Evolutionary conservation across 2,888 invertebrate species (phyloP).

Genomic region (Hybos culiciformis): DNA sequence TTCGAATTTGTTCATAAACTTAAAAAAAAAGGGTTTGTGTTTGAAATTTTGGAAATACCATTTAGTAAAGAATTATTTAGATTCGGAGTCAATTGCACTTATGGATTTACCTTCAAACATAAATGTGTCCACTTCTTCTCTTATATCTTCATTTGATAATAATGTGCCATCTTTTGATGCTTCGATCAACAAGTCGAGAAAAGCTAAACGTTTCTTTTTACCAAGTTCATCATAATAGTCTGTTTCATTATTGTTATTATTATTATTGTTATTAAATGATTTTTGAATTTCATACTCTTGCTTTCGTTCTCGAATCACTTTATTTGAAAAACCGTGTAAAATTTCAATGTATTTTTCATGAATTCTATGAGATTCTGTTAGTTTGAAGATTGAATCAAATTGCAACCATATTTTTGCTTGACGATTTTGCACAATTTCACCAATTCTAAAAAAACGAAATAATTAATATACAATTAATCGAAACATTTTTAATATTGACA

Average conservation of each 20-base stretch:
- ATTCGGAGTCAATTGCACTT: conserved; percentile 17
- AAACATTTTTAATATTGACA: neutral
- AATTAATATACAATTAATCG: neutral
- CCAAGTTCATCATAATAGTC: conserved; percentile 30
- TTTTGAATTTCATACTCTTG: conserved; percentile 28
- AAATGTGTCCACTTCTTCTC: conserved; percentile 51
- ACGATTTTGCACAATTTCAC: conserved; percentile 39
- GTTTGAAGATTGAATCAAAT: conserved; percentile 44
- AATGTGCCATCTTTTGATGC: conserved; percentile 40
- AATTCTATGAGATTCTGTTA: conserved; percentile 39
- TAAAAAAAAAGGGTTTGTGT: too few species aligned
- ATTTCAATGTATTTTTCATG: conserved; percentile 38
- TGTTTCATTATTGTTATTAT: conserved; percentile 20
- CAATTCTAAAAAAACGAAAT: conserved; percentile 32
- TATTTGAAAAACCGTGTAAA: conserved; percentile 38
- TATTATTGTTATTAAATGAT: conserved; percentile 20
- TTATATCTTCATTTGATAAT: conserved; percentile 36
- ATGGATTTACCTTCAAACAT: conserved; percentile 55
- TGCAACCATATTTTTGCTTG: conserved; percentile 49
- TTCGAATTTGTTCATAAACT: too few species aligned
- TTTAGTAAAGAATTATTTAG: too few species aligned
- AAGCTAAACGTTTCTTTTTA: conserved; percentile 41
- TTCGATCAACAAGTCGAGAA: conserved; percentile 43
- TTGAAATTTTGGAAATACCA: too few species aligned
- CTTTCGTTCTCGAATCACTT: conserved; percentile 38